A percentile compares a stretch with the other conserved stretches of the same genome.
Conservation (phyloP, 1,140 invertebrate genomes). For the Tenebrio molitor region DNA sequence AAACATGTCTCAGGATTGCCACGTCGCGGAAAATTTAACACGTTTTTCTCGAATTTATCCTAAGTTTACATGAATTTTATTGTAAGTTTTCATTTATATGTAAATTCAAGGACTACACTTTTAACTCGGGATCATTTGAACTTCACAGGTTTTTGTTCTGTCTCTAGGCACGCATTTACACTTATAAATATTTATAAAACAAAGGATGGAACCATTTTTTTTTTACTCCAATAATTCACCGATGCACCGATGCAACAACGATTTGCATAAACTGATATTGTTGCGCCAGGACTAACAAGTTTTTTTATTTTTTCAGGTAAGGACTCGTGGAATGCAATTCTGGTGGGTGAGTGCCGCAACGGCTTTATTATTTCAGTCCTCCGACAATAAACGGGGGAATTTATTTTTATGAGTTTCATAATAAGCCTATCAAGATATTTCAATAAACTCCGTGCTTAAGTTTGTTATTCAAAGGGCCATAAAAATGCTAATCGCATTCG, state of each 20-base stretch:
- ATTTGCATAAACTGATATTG: constrained; percentile 19
- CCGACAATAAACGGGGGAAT: constrained; percentile 21
- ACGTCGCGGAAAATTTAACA: constrained; percentile 18
- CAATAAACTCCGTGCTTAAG: constrained; percentile 45
- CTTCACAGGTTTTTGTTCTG: constrained; percentile 48
- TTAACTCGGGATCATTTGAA: constrained; percentile 50
- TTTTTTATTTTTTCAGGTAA: constrained; percentile 21
- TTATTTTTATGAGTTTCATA: constrained; percentile 36
- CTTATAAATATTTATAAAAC: constrained; percentile 44
- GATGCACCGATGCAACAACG: no score
- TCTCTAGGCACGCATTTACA: constrained; percentile 32
- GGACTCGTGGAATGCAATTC: not conserved
- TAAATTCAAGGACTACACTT: constrained; percentile 52
- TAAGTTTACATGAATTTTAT: constrained; percentile 47
- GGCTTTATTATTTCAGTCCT: constrained; percentile 25
- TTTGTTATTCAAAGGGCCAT: constrained; percentile 45
- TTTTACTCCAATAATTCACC: no score
- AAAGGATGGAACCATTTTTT: no score
- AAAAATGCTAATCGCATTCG: constrained; percentile 51
- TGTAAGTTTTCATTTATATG: constrained; percentile 54
- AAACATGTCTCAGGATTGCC: constrained; percentile 21
- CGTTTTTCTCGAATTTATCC: constrained; percentile 31
- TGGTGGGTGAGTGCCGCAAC: constrained; percentile 14
- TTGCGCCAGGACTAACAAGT: constrained; percentile 6
- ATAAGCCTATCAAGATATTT: constrained; percentile 45